Conservation (phyloP, 2,113 vertebrate species). For the Antechinus stuartii region DNA sequence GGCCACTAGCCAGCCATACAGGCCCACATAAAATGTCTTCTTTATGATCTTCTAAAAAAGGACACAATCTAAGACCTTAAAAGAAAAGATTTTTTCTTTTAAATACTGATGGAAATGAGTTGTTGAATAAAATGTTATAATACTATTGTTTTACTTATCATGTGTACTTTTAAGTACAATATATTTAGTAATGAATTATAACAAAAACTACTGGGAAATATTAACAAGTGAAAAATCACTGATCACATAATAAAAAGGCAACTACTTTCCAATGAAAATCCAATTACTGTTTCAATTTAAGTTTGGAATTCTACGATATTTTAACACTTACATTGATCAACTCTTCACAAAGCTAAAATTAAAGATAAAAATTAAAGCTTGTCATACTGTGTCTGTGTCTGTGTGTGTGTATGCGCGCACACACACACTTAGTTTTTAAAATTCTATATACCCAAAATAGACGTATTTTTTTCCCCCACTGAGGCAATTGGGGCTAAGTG, state of each 20-base stretch:
- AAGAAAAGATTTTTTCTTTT: conserved; percentile 52
- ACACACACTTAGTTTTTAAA: conserved; percentile 51
- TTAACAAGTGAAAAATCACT: conserved; percentile 54
- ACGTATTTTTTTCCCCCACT: not conserved
- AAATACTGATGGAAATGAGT: conserved; percentile 20
- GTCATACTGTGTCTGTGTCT: conserved; percentile 46
- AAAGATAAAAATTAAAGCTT: conserved; percentile 73
- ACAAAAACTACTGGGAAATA: conserved; percentile 52
- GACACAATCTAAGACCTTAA: conserved; percentile 94
- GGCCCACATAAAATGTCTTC: conserved; percentile 98
- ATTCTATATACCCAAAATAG: conserved; percentile 66
- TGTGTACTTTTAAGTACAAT: not conserved
- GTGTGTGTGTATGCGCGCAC: too few species aligned
- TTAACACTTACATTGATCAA: conserved; percentile 64
- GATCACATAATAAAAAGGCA: not conserved
- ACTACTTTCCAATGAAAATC: conserved; percentile 47
- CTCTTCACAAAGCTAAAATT: conserved; percentile 67
- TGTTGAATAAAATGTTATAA: conserved; percentile 43
- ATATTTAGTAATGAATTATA: conserved; percentile 25
- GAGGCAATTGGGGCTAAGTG: too few species aligned
- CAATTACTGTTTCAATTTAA: conserved; percentile 63
- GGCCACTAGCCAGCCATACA: conserved; percentile 97
- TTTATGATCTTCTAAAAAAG: conserved; percentile 97
- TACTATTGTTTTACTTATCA: conserved; percentile 42
- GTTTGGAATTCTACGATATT: conserved; percentile 41